Conservation (phyloP, 2,797 vertebrate genomes). For the Rhincodon typus region DNA sequence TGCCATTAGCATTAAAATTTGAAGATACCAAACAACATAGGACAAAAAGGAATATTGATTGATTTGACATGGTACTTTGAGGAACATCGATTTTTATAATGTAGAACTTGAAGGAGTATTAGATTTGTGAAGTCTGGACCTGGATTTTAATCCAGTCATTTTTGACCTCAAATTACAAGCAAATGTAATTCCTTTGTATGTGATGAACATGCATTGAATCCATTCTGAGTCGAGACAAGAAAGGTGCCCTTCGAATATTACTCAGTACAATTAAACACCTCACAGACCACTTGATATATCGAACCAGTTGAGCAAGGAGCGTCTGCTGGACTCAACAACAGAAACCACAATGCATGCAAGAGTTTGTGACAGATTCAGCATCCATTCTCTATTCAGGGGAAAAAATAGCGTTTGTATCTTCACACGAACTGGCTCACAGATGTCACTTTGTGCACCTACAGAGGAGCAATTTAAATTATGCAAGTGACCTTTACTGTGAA, state of each 20-base stretch:
- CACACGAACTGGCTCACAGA: neutral
- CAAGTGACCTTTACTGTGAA: neutral
- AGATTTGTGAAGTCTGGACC: neutral
- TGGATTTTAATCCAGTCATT: neutral
- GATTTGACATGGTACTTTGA: neutral
- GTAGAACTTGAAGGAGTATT: neutral
- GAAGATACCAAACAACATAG: neutral
- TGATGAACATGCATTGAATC: neutral
- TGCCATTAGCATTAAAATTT: neutral
- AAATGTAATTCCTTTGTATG: neutral
- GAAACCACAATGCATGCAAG: neutral
- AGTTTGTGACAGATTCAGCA: constrained; percentile 8
- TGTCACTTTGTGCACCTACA: neutral
- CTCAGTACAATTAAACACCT: neutral
- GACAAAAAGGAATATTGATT: neutral
- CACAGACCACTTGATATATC: neutral
- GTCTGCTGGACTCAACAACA: neutral
- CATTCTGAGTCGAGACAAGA: neutral
- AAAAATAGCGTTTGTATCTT: neutral
- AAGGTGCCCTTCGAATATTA: constrained; percentile 4
- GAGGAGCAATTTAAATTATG: constrained; percentile 10
- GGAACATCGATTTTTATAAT: constrained; percentile 2
- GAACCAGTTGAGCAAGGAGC: neutral
- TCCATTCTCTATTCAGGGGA: neutral
- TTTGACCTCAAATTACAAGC: neutral